Percentiles rank a stretch among this genome's conserved stretches.
phyloP scores from a whole-genome alignment of 2,797 vertebrate species.

The Eulemur mongoz region DNA sequence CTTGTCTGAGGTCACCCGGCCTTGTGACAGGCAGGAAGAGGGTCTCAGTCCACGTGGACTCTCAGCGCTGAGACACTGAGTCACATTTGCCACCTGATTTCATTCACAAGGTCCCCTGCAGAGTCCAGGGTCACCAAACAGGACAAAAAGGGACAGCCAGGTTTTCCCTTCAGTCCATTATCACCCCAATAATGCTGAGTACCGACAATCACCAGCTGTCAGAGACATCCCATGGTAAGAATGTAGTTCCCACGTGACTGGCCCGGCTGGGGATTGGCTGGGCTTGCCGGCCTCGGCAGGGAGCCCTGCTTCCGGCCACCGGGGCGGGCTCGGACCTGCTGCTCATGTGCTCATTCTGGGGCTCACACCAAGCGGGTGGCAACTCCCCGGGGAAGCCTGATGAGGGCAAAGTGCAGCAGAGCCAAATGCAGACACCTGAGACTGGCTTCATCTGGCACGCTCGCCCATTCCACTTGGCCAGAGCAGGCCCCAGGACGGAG shows the following conservation, averaged over 20 bases:
- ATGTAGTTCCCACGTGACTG: rapidly evolving
- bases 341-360: neutral
- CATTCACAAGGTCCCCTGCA: neutral
- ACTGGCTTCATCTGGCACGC: neutral
- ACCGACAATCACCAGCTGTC: too few species aligned
- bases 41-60: rapidly evolving
- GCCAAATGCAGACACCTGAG: neutral
- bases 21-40: rapidly evolving
- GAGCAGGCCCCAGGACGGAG: neutral
- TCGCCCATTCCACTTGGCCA: neutral
- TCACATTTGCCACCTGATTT: neutral
- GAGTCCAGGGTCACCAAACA: neutral
- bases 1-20: neutral
- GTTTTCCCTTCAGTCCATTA: neutral
- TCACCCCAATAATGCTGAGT: rapidly evolving
- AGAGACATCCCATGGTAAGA: too few species aligned
- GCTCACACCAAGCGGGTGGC: too few species aligned
- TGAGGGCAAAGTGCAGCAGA: neutral
- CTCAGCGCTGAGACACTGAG: rapidly evolving
- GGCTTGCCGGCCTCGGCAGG: neutral
- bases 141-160: neutral
- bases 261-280: neutral
- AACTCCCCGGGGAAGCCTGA: neutral
- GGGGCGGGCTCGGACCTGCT: neutral
- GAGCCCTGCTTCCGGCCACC: too few species aligned